Percentiles rank a stretch among this genome's conserved stretches.
Conservation (phyloP, 2,113 vertebrate genomes). For the Eulacestoma nigropectus region DNA sequence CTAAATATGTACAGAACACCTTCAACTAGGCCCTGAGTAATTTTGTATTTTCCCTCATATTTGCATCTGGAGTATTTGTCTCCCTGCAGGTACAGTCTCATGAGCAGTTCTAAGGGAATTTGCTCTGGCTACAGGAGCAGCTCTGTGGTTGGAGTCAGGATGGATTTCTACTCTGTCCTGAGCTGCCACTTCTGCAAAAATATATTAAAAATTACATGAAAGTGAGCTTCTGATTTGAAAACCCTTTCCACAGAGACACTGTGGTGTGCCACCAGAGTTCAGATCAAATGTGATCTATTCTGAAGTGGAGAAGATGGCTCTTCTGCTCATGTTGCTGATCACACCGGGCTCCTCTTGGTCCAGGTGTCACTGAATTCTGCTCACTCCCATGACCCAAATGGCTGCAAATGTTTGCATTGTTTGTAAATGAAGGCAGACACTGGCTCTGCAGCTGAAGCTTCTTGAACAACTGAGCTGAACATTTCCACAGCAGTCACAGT, state of each 20-base stretch:
- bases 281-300: background rate
- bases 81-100: background rate
- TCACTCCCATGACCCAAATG: background rate
- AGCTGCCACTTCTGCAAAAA: background rate
- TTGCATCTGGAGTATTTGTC: background rate
- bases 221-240: background rate
- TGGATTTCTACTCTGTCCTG: background rate
- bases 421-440: background rate
- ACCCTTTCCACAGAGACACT: background rate
- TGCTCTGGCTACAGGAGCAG: background rate
- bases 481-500: background rate
- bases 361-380: background rate
- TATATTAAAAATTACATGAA: background rate
- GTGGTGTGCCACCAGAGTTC: background rate
- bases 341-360: fast-evolving
- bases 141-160: background rate
- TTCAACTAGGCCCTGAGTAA: background rate
- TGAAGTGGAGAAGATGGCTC: background rate
- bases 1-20: background rate
- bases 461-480: background rate
- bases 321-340: background rate
- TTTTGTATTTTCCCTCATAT: background rate
- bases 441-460: background rate
- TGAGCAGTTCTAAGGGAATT: background rate
- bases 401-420: background rate